Percentiles rank a stretch among this genome's conserved stretches.
Evolutionary conservation across 1,140 invertebrate species (phyloP).

Genomic region (Trichonephila inaurata): DNA sequence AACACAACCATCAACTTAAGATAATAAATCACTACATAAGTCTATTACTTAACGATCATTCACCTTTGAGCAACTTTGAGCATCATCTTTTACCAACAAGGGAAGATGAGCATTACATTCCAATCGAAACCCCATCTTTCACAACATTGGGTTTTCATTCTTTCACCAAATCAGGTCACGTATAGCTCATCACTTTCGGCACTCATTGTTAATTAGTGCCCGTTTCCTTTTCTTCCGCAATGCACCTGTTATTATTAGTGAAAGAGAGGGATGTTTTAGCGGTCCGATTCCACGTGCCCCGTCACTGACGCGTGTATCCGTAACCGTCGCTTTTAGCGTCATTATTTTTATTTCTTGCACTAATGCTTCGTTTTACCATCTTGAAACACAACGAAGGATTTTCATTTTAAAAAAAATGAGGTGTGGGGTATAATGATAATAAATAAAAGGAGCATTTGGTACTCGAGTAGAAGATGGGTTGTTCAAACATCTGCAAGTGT

Average conservation of each 20-base stretch:
- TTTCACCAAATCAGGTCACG: slow-evolving; percentile 59
- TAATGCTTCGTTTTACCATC: neutral
- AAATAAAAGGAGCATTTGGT: slow-evolving; percentile 29
- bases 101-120: neutral
- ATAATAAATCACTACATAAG: neutral
- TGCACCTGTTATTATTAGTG: slow-evolving; percentile 60
- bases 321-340: neutral
- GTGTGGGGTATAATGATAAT: neutral
- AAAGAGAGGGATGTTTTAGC: slow-evolving; percentile 20
- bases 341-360: slow-evolving; percentile 32
- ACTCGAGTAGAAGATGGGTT: neutral
- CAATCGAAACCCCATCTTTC: neutral
- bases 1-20: neutral
- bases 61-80: neutral
- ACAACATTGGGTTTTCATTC: slow-evolving; percentile 2
- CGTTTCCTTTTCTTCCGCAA: slow-evolving; percentile 64
- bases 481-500: neutral
- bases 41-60: neutral
- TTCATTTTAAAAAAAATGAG: slow-evolving; percentile 3
- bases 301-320: slow-evolving; percentile 58
- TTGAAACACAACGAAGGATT: neutral
- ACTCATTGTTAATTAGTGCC: slow-evolving; percentile 51
- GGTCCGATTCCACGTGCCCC: slow-evolving; percentile 36
- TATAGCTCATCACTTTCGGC: slow-evolving; percentile 62
- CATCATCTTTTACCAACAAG: neutral